These are phyloP conservation scores for Corythaixoides concolor DNA, from an alignment of 2,113 vertebrate genomes.

Conservation along the genomic window DNA sequence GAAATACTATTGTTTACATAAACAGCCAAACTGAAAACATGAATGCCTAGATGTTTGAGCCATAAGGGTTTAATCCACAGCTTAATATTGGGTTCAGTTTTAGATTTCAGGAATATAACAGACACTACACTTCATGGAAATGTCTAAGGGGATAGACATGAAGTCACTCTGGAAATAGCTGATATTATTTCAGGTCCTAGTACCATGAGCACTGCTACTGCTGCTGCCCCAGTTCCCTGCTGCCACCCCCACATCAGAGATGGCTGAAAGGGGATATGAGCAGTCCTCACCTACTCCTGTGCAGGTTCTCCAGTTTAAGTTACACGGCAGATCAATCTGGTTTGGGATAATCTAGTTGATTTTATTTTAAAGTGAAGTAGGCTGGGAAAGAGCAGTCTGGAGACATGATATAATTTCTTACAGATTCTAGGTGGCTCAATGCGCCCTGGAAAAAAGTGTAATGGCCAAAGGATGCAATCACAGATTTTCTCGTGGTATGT, in stretches of 20 bases:
- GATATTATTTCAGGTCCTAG: neutral
- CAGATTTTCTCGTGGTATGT: neutral
- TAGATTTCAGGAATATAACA: neutral
- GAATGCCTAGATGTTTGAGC: neutral
- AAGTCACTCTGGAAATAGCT: neutral
- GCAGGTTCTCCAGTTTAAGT: neutral
- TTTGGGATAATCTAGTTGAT: neutral
- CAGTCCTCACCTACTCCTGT: neutral
- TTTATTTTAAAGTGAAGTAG: neutral
- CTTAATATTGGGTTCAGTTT: neutral
- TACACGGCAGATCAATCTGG: neutral
- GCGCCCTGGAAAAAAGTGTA: neutral
- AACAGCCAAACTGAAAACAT: neutral
- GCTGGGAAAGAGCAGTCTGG: neutral
- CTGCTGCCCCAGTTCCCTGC: neutral
- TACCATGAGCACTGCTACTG: fast-evolving
- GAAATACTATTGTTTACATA: neutral
- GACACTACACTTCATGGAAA: neutral
- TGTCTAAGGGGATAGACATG: neutral
- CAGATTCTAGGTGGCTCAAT: neutral
- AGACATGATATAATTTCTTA: neutral
- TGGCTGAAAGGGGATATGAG: neutral
- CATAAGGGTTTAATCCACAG: neutral
- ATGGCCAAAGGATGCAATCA: neutral
- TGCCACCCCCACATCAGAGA: neutral